These are phyloP conservation scores for Potamarius usumacintae DNA, from an alignment of 2,113 vertebrate species.

Conservation along the genomic window DNA sequence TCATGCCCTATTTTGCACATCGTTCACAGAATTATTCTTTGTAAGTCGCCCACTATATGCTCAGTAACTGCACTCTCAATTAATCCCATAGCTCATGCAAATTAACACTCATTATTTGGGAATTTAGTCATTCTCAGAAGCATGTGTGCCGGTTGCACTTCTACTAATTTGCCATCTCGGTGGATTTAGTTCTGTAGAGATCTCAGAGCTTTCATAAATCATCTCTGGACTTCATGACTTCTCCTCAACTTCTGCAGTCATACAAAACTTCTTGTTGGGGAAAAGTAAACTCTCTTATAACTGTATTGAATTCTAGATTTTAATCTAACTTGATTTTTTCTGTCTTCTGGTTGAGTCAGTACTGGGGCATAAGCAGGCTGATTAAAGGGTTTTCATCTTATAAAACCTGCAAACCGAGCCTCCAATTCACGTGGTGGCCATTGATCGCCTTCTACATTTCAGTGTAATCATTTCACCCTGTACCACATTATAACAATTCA, in stretches of 20 bases:
- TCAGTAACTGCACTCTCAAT: background rate
- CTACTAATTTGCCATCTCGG: background rate
- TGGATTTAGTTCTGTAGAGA: background rate
- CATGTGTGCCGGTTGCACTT: background rate
- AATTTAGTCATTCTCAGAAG: background rate
- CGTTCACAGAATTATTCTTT: background rate
- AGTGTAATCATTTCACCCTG: constrained; percentile 30
- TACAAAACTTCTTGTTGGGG: background rate
- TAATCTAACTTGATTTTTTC: constrained; percentile 10
- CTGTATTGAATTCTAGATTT: constrained; percentile 9
- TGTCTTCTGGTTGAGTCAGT: constrained; percentile 9
- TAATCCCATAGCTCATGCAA: background rate
- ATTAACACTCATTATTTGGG: constrained; percentile 9
- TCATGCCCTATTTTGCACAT: background rate
- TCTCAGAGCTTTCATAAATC: constrained; percentile 9
- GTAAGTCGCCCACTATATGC: background rate
- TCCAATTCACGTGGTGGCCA: constrained; percentile 10
- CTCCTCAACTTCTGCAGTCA: background rate
- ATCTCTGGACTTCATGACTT: constrained; percentile 1
- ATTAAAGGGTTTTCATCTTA: constrained; percentile 31
- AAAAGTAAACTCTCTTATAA: background rate
- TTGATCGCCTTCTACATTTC: constrained; percentile 36
- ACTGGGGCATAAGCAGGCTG: constrained; percentile 1
- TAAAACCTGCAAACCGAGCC: constrained; percentile 35
- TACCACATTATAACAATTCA: constrained; percentile 38